Evolutionary conservation across 2,113 vertebrate species (phyloP), one percentile per base, ranked within the genome.

Genomic region (Zootoca vivipara): DNA sequence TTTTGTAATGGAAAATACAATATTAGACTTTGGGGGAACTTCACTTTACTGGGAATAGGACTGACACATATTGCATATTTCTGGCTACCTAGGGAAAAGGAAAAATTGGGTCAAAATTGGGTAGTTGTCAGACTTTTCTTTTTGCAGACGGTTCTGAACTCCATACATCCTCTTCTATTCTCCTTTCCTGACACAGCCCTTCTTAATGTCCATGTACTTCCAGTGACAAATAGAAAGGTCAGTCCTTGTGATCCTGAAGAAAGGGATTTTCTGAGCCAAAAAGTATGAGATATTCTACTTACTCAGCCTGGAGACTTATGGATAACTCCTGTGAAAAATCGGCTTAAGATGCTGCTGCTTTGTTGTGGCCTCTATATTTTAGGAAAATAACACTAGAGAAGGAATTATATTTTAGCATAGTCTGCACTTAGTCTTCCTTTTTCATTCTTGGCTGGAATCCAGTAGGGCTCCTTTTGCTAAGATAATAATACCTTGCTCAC

Each of bases 361-460:
- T 52, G 0, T 35, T 6, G 87, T 87, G 78, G 80, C 67, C 7
- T 80, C 87, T 85, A 12, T 89, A 1, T 2, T 92, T 73, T 58
- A 89, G 80, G 28, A 91, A 92, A 93, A 94, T 62, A 58, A 75
- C 13, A 10, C 38, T 1, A 18, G 13, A 74, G 86, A 82, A 78
- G 78, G n/a, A 85, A 56, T 1, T 67, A 33, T 20, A 3, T 86
- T 81, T 90, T 89, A 88, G 7, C 52, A 35, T 46, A 18, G 16
- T 67, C 88, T 20, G 2, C 10, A 78, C 9, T 88, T 38, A 81
- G 88, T 87, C 1, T 5, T 83, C 22, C 15, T 5, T 42, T 90
- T 87, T 40, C 67, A 3, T 92, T 92, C 73, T 88, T 78, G 87
- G 3, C 10, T 90, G 15, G 3, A 87, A 89, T 91, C 40, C n/a